Evolutionary conservation across 2,797 vertebrate species (phyloP).

Genomic region (Rhinophrynus dorsalis): DNA sequence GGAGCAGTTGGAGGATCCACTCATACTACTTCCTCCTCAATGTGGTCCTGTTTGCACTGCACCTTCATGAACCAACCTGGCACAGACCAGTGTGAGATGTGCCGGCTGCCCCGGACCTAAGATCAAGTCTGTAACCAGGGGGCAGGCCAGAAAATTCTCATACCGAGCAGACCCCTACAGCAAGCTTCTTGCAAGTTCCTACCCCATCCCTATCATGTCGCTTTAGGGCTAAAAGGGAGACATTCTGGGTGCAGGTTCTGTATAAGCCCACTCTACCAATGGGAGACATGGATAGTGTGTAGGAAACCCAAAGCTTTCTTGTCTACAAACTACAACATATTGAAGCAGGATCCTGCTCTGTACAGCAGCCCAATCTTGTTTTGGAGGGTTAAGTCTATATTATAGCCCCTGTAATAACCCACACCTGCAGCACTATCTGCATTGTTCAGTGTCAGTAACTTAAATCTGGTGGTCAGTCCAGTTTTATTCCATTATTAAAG

Average conservation of each 20-base stretch:
- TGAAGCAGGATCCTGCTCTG: background rate
- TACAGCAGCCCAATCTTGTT: background rate
- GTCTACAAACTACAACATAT: background rate
- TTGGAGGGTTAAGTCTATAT: background rate
- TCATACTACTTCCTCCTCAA: constrained; percentile 70
- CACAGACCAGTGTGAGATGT: constrained; percentile 97
- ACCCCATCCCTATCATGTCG: constrained; percentile 1
- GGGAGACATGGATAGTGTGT: constrained; percentile 6
- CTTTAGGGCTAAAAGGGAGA: constrained; percentile 25
- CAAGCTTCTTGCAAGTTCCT: constrained; percentile 15
- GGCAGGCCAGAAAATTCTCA: background rate
- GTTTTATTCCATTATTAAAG: too few relatives aligned
- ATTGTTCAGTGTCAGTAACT: background rate
- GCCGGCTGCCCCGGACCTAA: constrained; percentile 93
- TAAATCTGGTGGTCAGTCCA: background rate
- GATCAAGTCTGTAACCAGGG: background rate
- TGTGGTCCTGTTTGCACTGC: constrained; percentile 98
- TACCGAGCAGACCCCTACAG: background rate
- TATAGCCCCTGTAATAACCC: constrained; percentile 5
- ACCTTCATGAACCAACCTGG: constrained; percentile 98
- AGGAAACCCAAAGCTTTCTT: constrained; percentile 16
- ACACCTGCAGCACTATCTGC: background rate
- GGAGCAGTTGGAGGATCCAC: constrained; percentile 81
- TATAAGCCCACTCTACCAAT: background rate
- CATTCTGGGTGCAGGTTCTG: background rate